Base-by-base conservation (phyloP, 2,888 invertebrate species). In the Heterodera filipjevi region DNA sequence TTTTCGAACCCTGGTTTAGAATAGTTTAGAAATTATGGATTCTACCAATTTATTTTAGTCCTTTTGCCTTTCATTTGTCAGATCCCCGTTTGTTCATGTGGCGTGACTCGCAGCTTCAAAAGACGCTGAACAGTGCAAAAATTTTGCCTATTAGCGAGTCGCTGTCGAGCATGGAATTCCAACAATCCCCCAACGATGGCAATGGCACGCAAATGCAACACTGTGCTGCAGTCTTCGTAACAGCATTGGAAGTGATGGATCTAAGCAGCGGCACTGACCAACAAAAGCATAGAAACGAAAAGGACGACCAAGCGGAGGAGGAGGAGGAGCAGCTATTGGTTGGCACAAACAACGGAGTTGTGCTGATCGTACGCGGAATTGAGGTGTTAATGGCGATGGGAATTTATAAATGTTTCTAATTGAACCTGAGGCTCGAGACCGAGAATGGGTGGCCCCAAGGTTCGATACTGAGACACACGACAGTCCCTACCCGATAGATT, bases 81-180 rank as follows among this genome's bases (percentile, higher is more conserved):
- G 79, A 83, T 46, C 64, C 84, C 5, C 77, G 78, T 30, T 72
- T 85, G 46, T 85, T 81, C 66, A 79, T 77, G 77, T 83, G 81
- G 81, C 76, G 78, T 35, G 71, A 82, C 59, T 78, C 72, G 12
- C 66, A 66, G 19, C 39, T 84, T 22, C 39, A 59, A 39, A 78
- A 76, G 66, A 82, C 81, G 19, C 76, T 97, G 78, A 96, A 97
- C 90, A 94, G 95, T 91, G 94, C 94, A 68, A 95, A 95, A 90
- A 91, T 96, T 85, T 93, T 94, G 83, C 96, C 96, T 0, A 95
- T 95, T 90, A 95, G 94, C 22, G 96, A 95, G 90, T 95, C 94
- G 86, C 91, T 95, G 76, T 94, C 95, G 90, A 95, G 95, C 49
- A 95, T 95, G 86, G 93, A 94, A 27, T 59, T 59, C 59, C 59